Conservation (phyloP, 2,888 invertebrate genomes). For the Epistrophe eligans region DNA sequence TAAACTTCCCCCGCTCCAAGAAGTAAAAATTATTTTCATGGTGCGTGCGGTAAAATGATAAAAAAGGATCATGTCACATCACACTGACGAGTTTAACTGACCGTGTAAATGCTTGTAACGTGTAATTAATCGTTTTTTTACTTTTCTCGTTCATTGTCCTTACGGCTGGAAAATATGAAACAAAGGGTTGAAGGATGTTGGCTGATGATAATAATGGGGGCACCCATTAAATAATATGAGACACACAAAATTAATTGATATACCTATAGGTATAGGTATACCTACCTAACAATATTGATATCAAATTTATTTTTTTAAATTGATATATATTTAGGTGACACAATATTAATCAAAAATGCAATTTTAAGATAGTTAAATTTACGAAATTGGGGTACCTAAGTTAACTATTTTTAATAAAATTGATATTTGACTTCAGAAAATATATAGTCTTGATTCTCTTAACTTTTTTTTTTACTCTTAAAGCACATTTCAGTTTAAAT, state of each 20-base stretch:
- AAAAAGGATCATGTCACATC: constrained; percentile 71
- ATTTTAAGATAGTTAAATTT: too few relatives aligned
- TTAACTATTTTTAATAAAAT: too few relatives aligned
- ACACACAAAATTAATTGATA: too few relatives aligned
- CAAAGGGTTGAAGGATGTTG: constrained; percentile 55
- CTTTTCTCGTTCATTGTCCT: constrained; percentile 20
- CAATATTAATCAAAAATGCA: too few relatives aligned
- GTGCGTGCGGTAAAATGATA: constrained; percentile 15
- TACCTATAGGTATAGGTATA: too few relatives aligned
- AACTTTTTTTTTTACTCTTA: not conserved
- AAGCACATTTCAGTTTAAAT: constrained; percentile 18
- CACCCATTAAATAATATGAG: not conserved
- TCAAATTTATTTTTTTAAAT: too few relatives aligned
- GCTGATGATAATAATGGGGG: constrained; percentile 28
- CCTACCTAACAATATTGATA: too few relatives aligned
- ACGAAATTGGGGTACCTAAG: too few relatives aligned
- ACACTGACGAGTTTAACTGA: constrained; percentile 74
- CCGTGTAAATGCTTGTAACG: constrained; percentile 73
- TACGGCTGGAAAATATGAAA: constrained; percentile 15
- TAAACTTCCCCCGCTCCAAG: constrained; percentile 42
- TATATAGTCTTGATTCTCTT: not conserved
- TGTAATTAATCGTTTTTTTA: constrained; percentile 68
- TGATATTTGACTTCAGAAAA: not conserved
- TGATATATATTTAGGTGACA: too few relatives aligned
- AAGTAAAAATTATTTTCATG: constrained; percentile 47